Base-by-base conservation (phyloP, 2,113 vertebrate genomes). In the Ancistrus triradiatus region DNA sequence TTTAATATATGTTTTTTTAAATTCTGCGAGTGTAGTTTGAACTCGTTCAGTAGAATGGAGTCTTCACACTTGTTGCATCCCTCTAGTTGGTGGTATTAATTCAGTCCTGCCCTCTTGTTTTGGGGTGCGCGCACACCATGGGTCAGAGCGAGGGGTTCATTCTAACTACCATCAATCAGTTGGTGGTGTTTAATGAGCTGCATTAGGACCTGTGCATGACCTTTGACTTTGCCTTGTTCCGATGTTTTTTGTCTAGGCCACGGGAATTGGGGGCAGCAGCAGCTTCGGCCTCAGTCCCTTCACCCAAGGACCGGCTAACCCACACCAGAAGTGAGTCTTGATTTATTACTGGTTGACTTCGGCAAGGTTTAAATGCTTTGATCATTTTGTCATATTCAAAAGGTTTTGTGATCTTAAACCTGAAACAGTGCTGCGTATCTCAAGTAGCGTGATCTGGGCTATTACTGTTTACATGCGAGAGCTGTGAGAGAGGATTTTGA, bases 261-360 rank as follows among this genome's bases (percentile, higher is more conserved):
- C 91, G 37, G 82, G 90, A 63, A 88, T 97, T 17, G 91, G 91
- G 65, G 88, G 88, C 44, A 91, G 89, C 67, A 88, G 91, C 83
- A 90, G 85, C 80, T 98, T 96, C 25, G 88, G 91, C 61, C 89
- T 97, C 79, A 95, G 84, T 79, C 92, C 93, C 21, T 97, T 96
- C 85, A 92, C 86, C 87, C 96, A 94, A 84, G 90, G 92, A 52
- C 90, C 91, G 1, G 79, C 93, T 13, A 89, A 91, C 43, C 90
- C 94, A 75, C 96, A 96, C 80, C 96, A 96, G 77, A 97, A 95
- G 96, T 98, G 88, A 92, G 91, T 63, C 37, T 15, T 9, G n/a
- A n/a, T n/a, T n/a, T n/a, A n/a, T n/a, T n/a, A n/a, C n/a, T n/a
- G n/a, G n/a, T n/a, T n/a, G n/a, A n/a, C n/a, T n/a, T n/a, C n/a